These are phyloP conservation scores for Merops nubicus DNA, from an alignment of 2,113 vertebrate genomes.

Conservation along the genomic window DNA sequence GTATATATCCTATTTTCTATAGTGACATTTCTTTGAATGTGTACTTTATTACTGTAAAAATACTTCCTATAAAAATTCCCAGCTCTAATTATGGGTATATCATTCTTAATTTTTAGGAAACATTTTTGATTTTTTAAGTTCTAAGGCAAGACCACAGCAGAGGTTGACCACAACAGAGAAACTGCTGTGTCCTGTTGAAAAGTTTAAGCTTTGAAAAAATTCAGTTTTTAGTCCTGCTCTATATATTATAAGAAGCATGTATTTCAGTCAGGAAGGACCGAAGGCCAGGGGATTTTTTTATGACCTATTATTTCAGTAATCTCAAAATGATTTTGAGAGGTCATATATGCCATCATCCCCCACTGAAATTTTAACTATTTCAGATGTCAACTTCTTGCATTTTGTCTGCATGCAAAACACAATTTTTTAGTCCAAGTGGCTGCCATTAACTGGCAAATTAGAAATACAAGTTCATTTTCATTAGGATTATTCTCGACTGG, in stretches of 20 bases:
- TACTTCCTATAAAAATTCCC: not conserved
- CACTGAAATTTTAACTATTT: not conserved
- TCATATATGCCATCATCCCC: not conserved
- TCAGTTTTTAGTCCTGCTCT: not conserved
- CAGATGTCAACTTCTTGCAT: not conserved
- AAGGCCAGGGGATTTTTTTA: not conserved
- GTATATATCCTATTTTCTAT: not conserved
- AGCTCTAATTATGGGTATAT: not conserved
- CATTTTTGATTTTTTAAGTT: not conserved
- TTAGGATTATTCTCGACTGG: not conserved
- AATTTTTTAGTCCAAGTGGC: not conserved
- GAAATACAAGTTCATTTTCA: not conserved
- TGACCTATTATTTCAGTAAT: not conserved
- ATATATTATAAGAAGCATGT: not conserved
- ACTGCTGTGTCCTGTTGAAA: not conserved
- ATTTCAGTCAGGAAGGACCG: not conserved
- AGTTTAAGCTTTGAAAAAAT: not conserved
- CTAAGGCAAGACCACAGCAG: not conserved
- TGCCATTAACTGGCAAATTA: not conserved
- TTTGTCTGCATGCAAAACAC: not conserved
- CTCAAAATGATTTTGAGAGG: not conserved
- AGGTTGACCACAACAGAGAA: not conserved
- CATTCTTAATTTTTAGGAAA: not conserved
- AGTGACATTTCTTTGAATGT: not conserved
- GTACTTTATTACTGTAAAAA: not conserved